Evolutionary conservation across 2,888 invertebrate genomes (phyloP), one percentile per base, ranked within the genome.

Genomic region (Chalcis sispes): DNA sequence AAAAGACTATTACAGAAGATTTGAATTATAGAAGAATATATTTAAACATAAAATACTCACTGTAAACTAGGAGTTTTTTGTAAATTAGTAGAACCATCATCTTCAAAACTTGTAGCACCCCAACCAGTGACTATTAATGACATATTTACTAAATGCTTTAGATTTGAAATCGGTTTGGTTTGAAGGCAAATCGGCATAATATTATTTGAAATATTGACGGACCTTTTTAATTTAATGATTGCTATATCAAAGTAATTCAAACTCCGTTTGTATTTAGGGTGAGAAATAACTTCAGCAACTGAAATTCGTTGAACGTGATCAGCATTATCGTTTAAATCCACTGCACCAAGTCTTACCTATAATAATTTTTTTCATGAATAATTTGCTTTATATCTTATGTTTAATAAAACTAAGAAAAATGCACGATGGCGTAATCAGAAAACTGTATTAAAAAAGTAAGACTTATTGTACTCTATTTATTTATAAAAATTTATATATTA

Each of bases 111-210:
- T 0, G 83, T 86, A 0, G 75, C 78, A 4, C 88, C 88, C 83
- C 85, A 88, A 18, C 88, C 88, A 2, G 83, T 80, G 0, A 83
- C 85, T 2, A 85, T 59, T 2, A 87, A 79, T 1, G 82, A 78
- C 1, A 77, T 75, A 36, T 82, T 81, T 2, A 71, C 36, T 3
- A 62, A 23, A 1, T 40, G 15, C 4, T 82, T 36, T 7, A 75
- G 10, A n/a, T 69, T 75, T 0, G 69, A 27, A n/a, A 82, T 65
- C 0, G 84, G 72, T 78, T 81, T 83, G 0, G 85, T 84, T 75
- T 85, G 82, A 0, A 88, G 78, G 32, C 88, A 87, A 64, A 86
- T 80, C 0, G 88, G 87, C 10, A 78, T 82, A 0, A 85, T 83
- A 4, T 66, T 80, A 0, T 36, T 70, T 2, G 83, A 80, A 42